Evolutionary conservation across 2,888 invertebrate genomes (phyloP).

Genomic region (Plusia festucae): DNA sequence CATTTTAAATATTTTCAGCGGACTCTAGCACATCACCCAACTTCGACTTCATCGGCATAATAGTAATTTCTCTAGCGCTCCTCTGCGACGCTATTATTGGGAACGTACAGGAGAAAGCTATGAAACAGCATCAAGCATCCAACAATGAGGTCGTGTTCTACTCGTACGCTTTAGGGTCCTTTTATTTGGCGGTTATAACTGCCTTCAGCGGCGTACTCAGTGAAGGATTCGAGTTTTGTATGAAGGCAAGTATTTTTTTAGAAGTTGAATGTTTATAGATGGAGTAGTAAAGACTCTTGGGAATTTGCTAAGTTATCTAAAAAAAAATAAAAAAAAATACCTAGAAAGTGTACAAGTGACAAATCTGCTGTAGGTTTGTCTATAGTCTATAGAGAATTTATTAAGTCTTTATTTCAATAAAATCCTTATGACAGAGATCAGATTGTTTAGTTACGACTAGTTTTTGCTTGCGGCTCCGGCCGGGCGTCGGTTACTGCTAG

Average conservation of each 20-base stretch:
- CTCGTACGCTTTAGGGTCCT: slow-evolving; percentile 96
- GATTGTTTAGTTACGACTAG: too few relatives aligned
- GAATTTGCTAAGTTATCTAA: too few relatives aligned
- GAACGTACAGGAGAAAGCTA: slow-evolving; percentile 98
- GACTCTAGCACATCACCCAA: slow-evolving; percentile 94
- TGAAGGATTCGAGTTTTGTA: slow-evolving; percentile 93
- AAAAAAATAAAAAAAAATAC: too few relatives aligned
- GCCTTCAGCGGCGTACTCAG: slow-evolving; percentile 92
- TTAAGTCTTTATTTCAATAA: too few relatives aligned
- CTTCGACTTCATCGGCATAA: slow-evolving; percentile 92
- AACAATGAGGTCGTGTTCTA: slow-evolving; percentile 98
- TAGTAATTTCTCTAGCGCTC: slow-evolving; percentile 95
- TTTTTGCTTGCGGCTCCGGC: too few relatives aligned
- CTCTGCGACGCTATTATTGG: slow-evolving; percentile 98
- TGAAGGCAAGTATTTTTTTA: slow-evolving; percentile 88
- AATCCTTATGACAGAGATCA: too few relatives aligned
- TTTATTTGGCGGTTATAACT: slow-evolving; percentile 94
- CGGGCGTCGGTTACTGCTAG: too few relatives aligned
- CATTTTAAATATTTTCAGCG: slow-evolving; percentile 82
- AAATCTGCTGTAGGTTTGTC: too few relatives aligned
- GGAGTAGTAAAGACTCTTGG: too few relatives aligned
- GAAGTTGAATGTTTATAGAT: background rate
- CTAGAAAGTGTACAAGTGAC: too few relatives aligned
- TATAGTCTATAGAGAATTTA: too few relatives aligned
- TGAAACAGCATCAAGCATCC: slow-evolving; percentile 94